Conservation (phyloP, 2,797 vertebrate genomes). For the Enteromius unitaeniatus region DNA sequence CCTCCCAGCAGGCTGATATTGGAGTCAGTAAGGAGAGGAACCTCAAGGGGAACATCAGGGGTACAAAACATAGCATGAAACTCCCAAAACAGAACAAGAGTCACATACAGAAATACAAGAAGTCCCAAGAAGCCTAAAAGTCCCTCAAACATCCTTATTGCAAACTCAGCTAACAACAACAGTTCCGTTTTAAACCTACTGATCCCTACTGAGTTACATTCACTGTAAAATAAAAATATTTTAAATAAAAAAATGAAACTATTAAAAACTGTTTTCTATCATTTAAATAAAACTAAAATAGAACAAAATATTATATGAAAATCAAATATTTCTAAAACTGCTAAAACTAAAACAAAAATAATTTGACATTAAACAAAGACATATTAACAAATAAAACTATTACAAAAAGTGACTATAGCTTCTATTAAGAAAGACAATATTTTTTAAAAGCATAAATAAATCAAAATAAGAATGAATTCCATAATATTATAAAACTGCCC, state of each 20-base stretch:
- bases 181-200: not conserved
- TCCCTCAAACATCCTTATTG: not conserved
- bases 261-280: not conserved
- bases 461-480: too few relatives aligned
- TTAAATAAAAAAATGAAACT: not conserved
- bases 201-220: slow-evolving; percentile 36
- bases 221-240: not conserved
- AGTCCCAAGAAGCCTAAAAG: not conserved
- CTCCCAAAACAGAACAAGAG: not conserved
- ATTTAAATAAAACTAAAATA: not conserved
- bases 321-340: not conserved
- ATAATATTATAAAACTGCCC: not conserved
- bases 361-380: not conserved
- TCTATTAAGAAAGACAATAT: not conserved
- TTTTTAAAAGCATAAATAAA: not conserved
- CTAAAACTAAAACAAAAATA: not conserved
- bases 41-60: slow-evolving; percentile 19
- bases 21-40: slow-evolving; percentile 9
- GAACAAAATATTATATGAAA: not conserved
- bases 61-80: slow-evolving; percentile 12
- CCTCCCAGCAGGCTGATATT: slow-evolving; percentile 49
- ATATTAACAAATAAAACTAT: not conserved
- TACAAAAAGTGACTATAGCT: not conserved
- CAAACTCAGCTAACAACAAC: not conserved
- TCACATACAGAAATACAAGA: not conserved